These are phyloP conservation scores for Helicolenus hilgendorfi DNA, from an alignment of 2,797 vertebrate genomes.

Conservation along the genomic window DNA sequence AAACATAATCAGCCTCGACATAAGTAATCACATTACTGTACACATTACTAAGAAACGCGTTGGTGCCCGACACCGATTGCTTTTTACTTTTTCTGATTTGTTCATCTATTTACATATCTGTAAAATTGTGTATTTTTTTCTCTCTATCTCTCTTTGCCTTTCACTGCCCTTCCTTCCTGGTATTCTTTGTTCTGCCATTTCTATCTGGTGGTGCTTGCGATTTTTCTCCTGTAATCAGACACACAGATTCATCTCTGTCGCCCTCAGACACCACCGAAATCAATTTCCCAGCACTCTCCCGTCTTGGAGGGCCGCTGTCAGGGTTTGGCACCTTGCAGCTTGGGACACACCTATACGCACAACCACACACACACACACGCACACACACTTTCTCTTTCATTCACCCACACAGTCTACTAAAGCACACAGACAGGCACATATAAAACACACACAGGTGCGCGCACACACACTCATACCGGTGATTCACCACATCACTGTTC, in stretches of 20 bases:
- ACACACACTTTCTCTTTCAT: conserved; percentile 33
- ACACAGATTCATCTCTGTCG: conserved; percentile 85
- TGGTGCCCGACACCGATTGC: neutral
- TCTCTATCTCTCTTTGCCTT: neutral
- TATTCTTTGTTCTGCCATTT: conserved; percentile 60
- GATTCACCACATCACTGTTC: conserved; percentile 87
- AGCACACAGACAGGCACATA: conserved; percentile 37
- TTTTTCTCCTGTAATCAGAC: conserved; percentile 84
- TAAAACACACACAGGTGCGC: conserved; percentile 5
- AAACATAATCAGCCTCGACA: neutral
- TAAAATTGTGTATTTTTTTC: neutral
- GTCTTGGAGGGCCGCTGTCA: conserved; percentile 77
- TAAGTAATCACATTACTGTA: neutral
- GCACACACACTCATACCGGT: conserved; percentile 53
- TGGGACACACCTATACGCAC: conserved; percentile 58
- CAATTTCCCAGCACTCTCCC: conserved; percentile 84
- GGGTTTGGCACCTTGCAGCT: conserved; percentile 72
- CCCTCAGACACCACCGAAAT: conserved; percentile 79
- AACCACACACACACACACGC: conserved; percentile 4
- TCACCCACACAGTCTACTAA: conserved; percentile 54
- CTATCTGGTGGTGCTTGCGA: conserved; percentile 65
- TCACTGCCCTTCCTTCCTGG: neutral
- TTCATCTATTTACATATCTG: conserved; percentile 1
- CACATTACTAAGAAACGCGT: neutral
- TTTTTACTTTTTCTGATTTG: neutral